A percentile compares a stretch with the other conserved stretches of the same genome.
These are phyloP conservation scores for Anoplopoma fimbria DNA, from an alignment of 2,113 vertebrate species.

Conservation along the genomic window DNA sequence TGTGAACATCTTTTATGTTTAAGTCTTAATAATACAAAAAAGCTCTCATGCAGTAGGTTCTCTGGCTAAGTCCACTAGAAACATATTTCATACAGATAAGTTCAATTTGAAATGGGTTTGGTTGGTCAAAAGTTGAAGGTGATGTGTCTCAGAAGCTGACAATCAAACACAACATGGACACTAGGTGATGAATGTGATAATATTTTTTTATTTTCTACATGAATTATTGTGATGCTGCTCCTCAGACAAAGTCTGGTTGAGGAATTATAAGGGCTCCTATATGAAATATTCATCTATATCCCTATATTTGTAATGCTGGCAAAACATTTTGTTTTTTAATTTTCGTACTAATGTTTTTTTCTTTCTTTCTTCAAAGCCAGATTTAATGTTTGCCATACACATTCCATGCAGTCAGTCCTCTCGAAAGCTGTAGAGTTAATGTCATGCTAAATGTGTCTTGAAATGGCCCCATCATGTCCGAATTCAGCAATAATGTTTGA, in stretches of 20 bases:
- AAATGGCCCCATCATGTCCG: constrained; percentile 60
- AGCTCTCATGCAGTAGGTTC: constrained; percentile 45
- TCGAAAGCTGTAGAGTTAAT: constrained; percentile 47
- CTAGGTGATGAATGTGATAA: constrained; percentile 74
- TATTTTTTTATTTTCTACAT: constrained; percentile 66
- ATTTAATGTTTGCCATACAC: constrained; percentile 55
- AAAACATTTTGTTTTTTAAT: constrained; percentile 40
- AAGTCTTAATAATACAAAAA: constrained; percentile 38
- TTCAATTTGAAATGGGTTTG: constrained; percentile 33
- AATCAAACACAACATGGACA: constrained; percentile 78
- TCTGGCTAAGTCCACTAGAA: constrained; percentile 64
- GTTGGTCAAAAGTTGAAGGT: constrained; percentile 38
- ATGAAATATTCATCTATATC: constrained; percentile 46
- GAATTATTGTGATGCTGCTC: constrained; percentile 74
- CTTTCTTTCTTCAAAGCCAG: constrained; percentile 32
- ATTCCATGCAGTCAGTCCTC: constrained; percentile 69
- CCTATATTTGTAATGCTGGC: constrained; percentile 41
- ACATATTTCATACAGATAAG: constrained; percentile 51
- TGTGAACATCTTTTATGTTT: constrained; percentile 20
- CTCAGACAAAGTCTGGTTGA: constrained; percentile 70
- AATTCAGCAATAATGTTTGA: constrained; percentile 84
- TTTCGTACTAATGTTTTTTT: constrained; percentile 19
- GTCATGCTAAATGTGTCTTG: constrained; percentile 46
- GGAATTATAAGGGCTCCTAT: constrained; percentile 79
- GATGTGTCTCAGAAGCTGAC: constrained; percentile 70